Evolutionary conservation across 1,140 invertebrate species (phyloP), one percentile per base, ranked within the genome.

Genomic region (Trachymyrmex cornetzi): DNA sequence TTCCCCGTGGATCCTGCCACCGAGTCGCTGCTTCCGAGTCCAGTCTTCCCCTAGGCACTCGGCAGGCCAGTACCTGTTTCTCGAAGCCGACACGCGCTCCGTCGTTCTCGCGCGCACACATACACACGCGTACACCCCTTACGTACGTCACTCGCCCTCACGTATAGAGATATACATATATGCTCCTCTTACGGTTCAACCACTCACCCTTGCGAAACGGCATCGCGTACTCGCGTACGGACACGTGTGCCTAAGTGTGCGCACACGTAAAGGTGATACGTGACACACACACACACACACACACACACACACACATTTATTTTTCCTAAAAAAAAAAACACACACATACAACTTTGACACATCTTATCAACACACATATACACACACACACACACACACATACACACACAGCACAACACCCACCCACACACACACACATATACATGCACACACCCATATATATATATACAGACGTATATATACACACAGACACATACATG

Each of bases 1-100:
- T 69, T 59, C 77, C 53, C 88, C 74, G 86, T 80, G 77, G 87
- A 85, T 91, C 90, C 88, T 89, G 72, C 75, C 85, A 87, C 88
- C 81, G 86, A 88, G 88, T 91, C 91, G 90, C 63, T 81, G 91
- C 63, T 86, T 88, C 87, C 87, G 88, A 90, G 92, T 94, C 92
- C 92, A 95, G 94, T 95, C 93, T 95, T 94, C 94, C 90, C 93
- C 91, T 91, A 93, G 94, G 94, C 94, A 94, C 93, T 94, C 93
- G 92, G 90, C 92, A 93, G 92, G 92, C 93, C 92, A 92, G 93
- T 93, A 93, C 91, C 93, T 92, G 91, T 91, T 90, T 90, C 85
- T 91, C 89, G 89, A 80, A 88, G 75, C 30, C 67, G 69, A 85
- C 87, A 88, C 88, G 90, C 80, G 81, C 87, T 85, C 64, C 80